A percentile compares a stretch with the other conserved stretches of the same genome.
Conservation (phyloP, 2,888 invertebrate species). For the Machimus atricapillus region DNA sequence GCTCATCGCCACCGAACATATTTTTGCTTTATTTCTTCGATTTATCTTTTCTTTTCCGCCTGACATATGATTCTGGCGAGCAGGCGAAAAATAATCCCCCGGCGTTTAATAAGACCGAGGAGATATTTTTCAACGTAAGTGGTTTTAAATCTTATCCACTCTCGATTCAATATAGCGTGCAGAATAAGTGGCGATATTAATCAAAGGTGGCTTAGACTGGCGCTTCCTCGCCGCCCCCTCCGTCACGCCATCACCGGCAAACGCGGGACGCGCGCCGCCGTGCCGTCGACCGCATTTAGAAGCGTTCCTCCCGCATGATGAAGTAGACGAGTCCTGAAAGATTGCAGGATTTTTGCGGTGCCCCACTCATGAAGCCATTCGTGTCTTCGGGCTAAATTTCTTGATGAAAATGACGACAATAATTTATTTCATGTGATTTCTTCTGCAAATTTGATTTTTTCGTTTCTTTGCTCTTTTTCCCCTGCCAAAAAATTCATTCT, state of each 20-base stretch:
- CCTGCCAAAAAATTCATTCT: neutral
- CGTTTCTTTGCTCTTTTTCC: neutral
- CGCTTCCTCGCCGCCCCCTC: neutral
- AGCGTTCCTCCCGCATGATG: neutral
- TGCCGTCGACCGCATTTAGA: neutral
- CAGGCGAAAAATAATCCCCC: constrained; percentile 21
- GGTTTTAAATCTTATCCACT: constrained; percentile 33
- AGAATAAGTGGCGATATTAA: constrained; percentile 19
- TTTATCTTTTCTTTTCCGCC: constrained; percentile 15
- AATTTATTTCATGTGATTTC: neutral
- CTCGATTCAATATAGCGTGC: constrained; percentile 22
- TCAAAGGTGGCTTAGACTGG: constrained; percentile 5
- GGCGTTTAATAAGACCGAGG: constrained; percentile 15
- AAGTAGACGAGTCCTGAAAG: neutral
- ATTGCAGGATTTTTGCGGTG: neutral
- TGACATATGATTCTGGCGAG: constrained; percentile 28
- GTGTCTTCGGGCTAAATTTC: neutral
- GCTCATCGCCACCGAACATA: neutral
- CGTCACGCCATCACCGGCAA: too few relatives aligned
- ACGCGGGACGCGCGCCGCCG: neutral
- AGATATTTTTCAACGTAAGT: constrained; percentile 34
- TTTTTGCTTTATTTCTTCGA: constrained; percentile 11
- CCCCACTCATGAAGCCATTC: neutral
- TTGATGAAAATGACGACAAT: neutral
- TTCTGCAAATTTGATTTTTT: neutral